Conservation (phyloP, 1,140 invertebrate species). For the Nixonia krombeini region DNA sequence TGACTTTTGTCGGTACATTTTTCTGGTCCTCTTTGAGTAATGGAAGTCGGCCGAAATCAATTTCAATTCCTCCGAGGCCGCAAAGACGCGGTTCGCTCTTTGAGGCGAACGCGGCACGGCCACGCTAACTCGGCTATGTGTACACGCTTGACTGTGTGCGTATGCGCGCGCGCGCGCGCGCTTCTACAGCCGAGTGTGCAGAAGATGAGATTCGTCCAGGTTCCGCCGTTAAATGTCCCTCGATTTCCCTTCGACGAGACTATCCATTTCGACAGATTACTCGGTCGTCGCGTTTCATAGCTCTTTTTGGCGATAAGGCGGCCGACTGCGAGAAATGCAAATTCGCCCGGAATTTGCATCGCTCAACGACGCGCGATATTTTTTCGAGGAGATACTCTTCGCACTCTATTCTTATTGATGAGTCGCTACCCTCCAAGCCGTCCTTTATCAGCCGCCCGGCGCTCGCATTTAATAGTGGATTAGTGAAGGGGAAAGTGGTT, state of each 20-base stretch:
- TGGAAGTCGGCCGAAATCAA: conserved; percentile 63
- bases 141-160: no score
- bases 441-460: background rate
- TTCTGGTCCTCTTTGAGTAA: conserved; percentile 56
- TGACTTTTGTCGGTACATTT: conserved; percentile 61
- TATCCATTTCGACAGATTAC: conserved; percentile 12
- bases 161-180: no score
- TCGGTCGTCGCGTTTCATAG: background rate
- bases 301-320: conserved; percentile 10
- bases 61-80: conserved; percentile 56
- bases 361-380: background rate
- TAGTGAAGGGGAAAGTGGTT: no score
- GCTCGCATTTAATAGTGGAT: no score
- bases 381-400: conserved; percentile 4
- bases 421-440: background rate
- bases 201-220: conserved; percentile 10
- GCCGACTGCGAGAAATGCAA: conserved; percentile 9
- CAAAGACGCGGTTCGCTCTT: conserved; percentile 8
- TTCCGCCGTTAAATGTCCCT: conserved; percentile 8
- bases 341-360: background rate
- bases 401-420: conserved; percentile 6
- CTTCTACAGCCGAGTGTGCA: background rate
- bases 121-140: background rate
- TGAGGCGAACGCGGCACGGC: conserved; percentile 4
- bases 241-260: conserved; percentile 14